phyloP scores from a whole-genome alignment of 53 echinoderm and acorn worm species.

The Temnopleurus reevesii region DNA sequence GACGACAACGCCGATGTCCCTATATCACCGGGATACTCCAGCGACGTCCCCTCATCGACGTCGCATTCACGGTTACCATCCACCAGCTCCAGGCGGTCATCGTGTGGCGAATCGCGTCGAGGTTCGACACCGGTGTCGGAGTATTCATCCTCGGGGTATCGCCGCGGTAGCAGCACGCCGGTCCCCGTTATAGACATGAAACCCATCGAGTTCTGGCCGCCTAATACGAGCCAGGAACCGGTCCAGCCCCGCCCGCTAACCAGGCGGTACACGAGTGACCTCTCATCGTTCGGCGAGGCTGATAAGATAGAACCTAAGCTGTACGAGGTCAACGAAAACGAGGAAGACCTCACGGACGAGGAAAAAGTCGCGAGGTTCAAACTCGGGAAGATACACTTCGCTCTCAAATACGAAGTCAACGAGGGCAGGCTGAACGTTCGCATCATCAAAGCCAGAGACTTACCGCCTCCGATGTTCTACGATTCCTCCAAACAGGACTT shows the following conservation, averaged over 20 bases:
- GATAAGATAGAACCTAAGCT: slow-evolving; percentile 94
- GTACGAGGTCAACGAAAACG: slow-evolving; percentile 89
- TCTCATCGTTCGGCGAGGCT: slow-evolving; percentile 73
- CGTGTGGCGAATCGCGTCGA: slow-evolving; percentile 85
- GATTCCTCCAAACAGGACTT: slow-evolving; percentile 87
- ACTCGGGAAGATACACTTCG: slow-evolving; percentile 95
- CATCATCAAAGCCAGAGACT: slow-evolving; percentile 83
- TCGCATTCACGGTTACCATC: slow-evolving; percentile 64
- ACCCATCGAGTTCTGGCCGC: slow-evolving; percentile 99
- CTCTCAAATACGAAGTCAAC: slow-evolving; percentile 84
- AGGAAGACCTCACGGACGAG: slow-evolving; percentile 92
- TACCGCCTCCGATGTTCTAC: slow-evolving; percentile 93
- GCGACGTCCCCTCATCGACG: slow-evolving; percentile 51
- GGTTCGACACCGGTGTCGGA: slow-evolving; percentile 87
- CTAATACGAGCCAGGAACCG: slow-evolving; percentile 93
- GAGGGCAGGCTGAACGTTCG: slow-evolving; percentile 81
- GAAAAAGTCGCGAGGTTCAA: slow-evolving; percentile 88
- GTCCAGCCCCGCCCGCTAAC: slow-evolving; percentile 87
- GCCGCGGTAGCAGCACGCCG: slow-evolving; percentile 84
- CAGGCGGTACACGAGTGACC: slow-evolving; percentile 85
- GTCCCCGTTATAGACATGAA: slow-evolving; percentile 99
- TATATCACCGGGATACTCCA: slow-evolving; percentile 49
- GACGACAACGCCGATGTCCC: slow-evolving; percentile 52
- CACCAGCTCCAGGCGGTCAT: slow-evolving; percentile 87
- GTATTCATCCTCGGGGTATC: slow-evolving; percentile 66